These are phyloP conservation scores for Theocolax elegans DNA, from an alignment of 1,140 invertebrate species.

Conservation along the genomic window DNA sequence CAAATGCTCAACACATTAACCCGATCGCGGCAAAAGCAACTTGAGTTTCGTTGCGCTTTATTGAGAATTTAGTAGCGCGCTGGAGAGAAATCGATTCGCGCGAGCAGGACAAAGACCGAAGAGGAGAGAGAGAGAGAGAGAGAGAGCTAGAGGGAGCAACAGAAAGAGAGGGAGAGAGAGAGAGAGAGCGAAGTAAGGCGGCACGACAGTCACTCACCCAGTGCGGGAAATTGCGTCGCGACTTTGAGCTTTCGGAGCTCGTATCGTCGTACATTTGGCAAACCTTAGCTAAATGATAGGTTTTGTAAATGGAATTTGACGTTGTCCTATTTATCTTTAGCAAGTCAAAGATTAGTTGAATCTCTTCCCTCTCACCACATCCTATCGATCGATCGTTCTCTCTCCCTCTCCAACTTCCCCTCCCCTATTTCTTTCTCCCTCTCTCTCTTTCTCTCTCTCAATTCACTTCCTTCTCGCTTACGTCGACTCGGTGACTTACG, in stretches of 20 bases:
- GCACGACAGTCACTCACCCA: background rate
- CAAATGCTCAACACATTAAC: no score
- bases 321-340: no score
- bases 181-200: background rate
- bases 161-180: background rate
- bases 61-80: constrained; percentile 52
- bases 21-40: no score
- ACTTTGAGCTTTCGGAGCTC: no score
- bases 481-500: no score
- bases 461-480: no score
- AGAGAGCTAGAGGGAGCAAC: constrained; percentile 1
- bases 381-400: background rate
- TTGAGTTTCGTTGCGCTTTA: constrained; percentile 53
- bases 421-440: background rate
- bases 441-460: background rate
- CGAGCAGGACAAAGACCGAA: background rate
- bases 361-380: background rate
- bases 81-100: background rate
- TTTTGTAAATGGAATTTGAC: no score
- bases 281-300: no score
- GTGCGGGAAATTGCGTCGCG: no score
- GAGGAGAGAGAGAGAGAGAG: background rate
- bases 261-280: no score
- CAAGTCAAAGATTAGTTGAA: no score
- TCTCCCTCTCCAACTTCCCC: background rate